Conservation (phyloP, 2,113 vertebrate genomes). For the Catagonus wagneri region DNA sequence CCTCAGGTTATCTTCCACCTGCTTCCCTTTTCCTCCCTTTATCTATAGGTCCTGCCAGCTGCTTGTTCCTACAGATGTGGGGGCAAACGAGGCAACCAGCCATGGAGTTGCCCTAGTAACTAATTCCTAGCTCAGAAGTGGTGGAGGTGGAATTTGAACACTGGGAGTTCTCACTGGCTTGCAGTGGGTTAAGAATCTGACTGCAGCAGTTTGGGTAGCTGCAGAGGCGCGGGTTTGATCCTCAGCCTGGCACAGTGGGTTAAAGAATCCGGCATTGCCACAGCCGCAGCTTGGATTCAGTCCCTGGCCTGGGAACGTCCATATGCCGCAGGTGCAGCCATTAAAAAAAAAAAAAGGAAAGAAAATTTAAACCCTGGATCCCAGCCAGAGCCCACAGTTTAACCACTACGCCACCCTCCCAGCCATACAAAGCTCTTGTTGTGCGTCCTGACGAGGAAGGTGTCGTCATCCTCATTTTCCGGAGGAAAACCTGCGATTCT, state of each 20-base stretch:
- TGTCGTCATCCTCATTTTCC: background rate
- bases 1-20: background rate
- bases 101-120: background rate
- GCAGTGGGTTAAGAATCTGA: too few relatives aligned
- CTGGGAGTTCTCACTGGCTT: too few relatives aligned
- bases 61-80: background rate
- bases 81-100: background rate
- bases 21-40: background rate
- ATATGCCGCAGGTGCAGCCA: too few relatives aligned
- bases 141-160: background rate
- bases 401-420: fast-evolving
- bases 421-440: background rate
- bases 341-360: too few relatives aligned
- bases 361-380: background rate
- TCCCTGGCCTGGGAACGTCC: too few relatives aligned
- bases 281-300: too few relatives aligned
- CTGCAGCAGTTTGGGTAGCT: too few relatives aligned
- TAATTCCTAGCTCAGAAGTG: background rate
- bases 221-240: too few relatives aligned
- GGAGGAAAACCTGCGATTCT: background rate
- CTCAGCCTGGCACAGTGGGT: too few relatives aligned
- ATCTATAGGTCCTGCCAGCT: background rate
- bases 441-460: background rate
- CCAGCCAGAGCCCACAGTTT: background rate
- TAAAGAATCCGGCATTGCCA: too few relatives aligned